Percentiles rank a stretch among this genome's conserved stretches.
These are phyloP conservation scores for Sericinus montela DNA, from an alignment of 2,888 invertebrate genomes.

Conservation along the genomic window DNA sequence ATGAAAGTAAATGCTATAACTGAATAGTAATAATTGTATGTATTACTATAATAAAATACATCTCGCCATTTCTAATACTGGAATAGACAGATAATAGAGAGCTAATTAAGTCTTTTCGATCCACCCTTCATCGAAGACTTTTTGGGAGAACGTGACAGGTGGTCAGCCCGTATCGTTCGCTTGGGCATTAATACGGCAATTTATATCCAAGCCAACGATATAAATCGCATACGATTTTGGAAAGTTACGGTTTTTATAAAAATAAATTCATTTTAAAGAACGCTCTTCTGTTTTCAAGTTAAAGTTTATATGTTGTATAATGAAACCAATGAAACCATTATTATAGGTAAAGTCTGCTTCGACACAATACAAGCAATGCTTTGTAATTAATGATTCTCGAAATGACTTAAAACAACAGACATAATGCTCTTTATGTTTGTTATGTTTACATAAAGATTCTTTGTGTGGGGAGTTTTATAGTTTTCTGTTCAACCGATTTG, in stretches of 20 bases:
- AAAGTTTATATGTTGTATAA: slow-evolving; percentile 22
- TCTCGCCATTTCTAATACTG: too few species aligned
- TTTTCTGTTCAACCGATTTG: slow-evolving; percentile 78
- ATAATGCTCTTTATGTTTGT: slow-evolving; percentile 73
- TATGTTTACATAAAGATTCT: slow-evolving; percentile 78
- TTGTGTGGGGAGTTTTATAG: slow-evolving; percentile 77
- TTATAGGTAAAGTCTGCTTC: slow-evolving; percentile 37
- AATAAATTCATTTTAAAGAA: background rate
- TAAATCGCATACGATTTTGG: slow-evolving; percentile 4
- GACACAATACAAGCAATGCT: slow-evolving; percentile 50
- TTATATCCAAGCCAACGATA: too few species aligned
- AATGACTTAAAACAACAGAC: slow-evolving; percentile 77
- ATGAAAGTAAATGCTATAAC: too few species aligned
- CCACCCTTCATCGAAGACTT: too few species aligned
- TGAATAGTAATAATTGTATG: too few species aligned
- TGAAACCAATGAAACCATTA: slow-evolving; percentile 53
- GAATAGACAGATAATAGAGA: too few species aligned
- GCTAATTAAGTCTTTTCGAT: too few species aligned
- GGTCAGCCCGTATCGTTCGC: too few species aligned
- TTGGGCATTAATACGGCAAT: too few species aligned
- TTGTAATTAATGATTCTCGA: slow-evolving; percentile 67
- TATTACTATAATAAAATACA: too few species aligned
- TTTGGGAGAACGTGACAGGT: too few species aligned
- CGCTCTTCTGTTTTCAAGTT: background rate
- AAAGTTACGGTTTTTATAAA: background rate